Evolutionary conservation across 1,140 invertebrate species (phyloP).

Genomic region (Papilio aristodemus): DNA sequence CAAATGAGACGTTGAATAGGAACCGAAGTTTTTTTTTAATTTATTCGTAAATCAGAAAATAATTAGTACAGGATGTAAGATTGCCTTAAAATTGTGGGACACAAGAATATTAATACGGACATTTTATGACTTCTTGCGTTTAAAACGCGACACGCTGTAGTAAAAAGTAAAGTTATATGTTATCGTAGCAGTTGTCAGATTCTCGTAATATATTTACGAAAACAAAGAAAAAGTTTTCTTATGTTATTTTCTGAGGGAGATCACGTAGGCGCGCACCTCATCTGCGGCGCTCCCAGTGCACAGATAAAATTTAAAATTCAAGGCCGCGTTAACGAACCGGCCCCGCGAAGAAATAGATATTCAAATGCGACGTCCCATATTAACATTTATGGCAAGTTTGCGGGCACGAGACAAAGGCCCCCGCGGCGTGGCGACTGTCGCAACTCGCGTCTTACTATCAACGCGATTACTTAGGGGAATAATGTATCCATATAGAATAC

Average conservation of each 20-base stretch:
- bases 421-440: too few species aligned
- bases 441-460: background rate
- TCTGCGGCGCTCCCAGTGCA: constrained; percentile 69
- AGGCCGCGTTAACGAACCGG: constrained; percentile 79
- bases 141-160: background rate
- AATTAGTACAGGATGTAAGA: too few species aligned
- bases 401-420: constrained; percentile 71
- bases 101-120: too few species aligned
- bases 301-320: constrained; percentile 81
- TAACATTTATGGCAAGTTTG: constrained; percentile 81
- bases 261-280: constrained; percentile 76
- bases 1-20: too few species aligned
- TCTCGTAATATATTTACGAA: constrained; percentile 32
- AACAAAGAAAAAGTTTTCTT: constrained; percentile 62
- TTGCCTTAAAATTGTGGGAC: too few species aligned
- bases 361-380: constrained; percentile 80
- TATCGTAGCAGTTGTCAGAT: background rate
- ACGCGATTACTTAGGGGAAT: too few species aligned
- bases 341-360: constrained; percentile 80
- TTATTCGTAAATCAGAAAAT: too few species aligned
- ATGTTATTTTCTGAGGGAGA: constrained; percentile 71
- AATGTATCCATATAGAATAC: too few species aligned
- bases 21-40: too few species aligned
- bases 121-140: too few species aligned
- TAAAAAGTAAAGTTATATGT: background rate